Conservation (phyloP, 2,797 vertebrate species). For the Alexandromys oeconomus region DNA sequence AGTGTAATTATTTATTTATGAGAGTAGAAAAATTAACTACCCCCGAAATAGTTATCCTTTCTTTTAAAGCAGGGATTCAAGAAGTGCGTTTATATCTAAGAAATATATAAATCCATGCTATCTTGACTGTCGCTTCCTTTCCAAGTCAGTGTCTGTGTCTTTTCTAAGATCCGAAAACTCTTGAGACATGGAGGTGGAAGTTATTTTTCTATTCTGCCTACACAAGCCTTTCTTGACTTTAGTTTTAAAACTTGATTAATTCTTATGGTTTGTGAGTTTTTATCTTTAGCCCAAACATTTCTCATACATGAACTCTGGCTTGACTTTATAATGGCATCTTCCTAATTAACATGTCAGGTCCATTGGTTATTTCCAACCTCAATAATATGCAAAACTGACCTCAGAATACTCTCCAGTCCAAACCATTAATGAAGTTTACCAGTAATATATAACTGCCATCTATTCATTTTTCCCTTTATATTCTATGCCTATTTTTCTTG, state of each 20-base stretch:
- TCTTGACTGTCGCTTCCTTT: not conserved
- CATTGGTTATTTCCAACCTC: not conserved
- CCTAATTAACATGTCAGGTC: not conserved
- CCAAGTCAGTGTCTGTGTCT: not conserved
- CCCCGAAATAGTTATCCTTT: not conserved
- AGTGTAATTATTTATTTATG: not conserved
- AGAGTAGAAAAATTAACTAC: not conserved
- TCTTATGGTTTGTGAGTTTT: not conserved
- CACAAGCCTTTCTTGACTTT: not conserved
- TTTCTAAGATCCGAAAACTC: not conserved
- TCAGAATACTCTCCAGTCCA: not conserved
- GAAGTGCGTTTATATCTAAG: not conserved
- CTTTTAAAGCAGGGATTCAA: not conserved
- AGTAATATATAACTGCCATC: not conserved
- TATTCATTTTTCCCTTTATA: not conserved
- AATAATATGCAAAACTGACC: not conserved
- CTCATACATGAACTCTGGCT: not conserved
- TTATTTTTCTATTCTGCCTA: not conserved
- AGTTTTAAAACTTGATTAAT: not conserved
- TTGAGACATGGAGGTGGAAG: rapidly evolving
- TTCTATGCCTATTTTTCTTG: no score
- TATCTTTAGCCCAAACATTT: not conserved
- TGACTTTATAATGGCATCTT: not conserved
- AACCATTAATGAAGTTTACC: not conserved
- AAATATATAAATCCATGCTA: not conserved